phyloP scores from a whole-genome alignment of 2,888 invertebrate species.

The Synanthedon formicaeformis region DNA sequence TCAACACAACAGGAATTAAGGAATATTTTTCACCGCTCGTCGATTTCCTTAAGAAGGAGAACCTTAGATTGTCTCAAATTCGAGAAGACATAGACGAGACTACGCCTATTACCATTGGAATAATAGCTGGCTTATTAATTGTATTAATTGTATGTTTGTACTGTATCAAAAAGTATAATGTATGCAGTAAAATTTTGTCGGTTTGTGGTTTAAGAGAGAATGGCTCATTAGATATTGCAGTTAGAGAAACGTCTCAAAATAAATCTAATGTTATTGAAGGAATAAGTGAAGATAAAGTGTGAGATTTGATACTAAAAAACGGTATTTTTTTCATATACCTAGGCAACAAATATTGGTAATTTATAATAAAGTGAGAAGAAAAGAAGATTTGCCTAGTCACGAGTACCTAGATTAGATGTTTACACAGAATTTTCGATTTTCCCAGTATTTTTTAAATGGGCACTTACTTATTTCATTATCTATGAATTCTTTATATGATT shows the following conservation, averaged over 20 bases:
- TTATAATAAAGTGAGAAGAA: too few species aligned
- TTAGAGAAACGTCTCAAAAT: constrained; percentile 39
- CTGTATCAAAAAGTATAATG: constrained; percentile 45
- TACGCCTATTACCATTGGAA: constrained; percentile 50
- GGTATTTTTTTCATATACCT: background rate
- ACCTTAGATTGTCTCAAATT: constrained; percentile 22
- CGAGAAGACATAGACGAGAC: constrained; percentile 46
- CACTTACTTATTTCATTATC: too few species aligned
- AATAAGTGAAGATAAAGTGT: constrained; percentile 55
- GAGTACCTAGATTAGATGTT: too few species aligned
- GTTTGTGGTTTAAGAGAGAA: constrained; percentile 53
- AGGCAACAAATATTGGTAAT: too few species aligned
- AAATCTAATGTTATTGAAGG: constrained; percentile 41
- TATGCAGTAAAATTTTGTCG: constrained; percentile 36
- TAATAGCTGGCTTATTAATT: constrained; percentile 40
- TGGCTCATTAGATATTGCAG: constrained; percentile 56
- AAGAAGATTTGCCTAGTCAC: too few species aligned
- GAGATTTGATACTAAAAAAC: background rate
- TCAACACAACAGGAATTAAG: constrained; percentile 49
- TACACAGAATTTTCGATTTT: too few species aligned
- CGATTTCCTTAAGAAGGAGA: constrained; percentile 40
- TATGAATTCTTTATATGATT: too few species aligned
- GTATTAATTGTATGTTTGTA: constrained; percentile 47
- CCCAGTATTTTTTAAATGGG: too few species aligned
- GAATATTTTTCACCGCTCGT: constrained; percentile 45